phyloP scores from a whole-genome alignment of 2,797 vertebrate genomes.

The Pipistrellus nathusii region DNA sequence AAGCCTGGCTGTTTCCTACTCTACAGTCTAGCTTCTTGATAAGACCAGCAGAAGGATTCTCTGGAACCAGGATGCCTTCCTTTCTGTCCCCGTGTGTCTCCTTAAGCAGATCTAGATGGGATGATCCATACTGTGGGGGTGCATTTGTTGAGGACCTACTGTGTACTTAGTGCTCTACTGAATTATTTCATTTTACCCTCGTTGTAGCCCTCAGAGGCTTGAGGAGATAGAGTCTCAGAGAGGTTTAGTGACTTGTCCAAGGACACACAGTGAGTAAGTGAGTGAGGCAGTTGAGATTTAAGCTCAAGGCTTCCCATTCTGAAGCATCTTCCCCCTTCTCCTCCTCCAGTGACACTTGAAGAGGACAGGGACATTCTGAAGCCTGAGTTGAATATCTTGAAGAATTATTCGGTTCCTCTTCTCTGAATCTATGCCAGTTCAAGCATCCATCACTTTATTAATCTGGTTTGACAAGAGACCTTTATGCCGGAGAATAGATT shows the following conservation, averaged over 20 bases:
- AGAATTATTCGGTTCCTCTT: neutral
- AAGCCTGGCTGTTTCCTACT: neutral
- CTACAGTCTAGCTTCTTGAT: neutral
- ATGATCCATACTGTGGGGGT: fast-evolving
- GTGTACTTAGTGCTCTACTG: neutral
- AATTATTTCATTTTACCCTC: neutral
- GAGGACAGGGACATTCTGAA: neutral
- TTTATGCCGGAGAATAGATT: neutral
- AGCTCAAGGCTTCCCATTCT: neutral
- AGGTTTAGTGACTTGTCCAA: neutral
- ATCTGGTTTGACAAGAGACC: neutral
- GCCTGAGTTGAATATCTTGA: neutral
- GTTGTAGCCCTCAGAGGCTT: neutral
- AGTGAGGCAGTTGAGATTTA: neutral
- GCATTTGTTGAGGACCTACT: neutral
- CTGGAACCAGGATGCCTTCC: neutral
- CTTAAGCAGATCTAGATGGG: neutral
- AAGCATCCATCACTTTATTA: neutral
- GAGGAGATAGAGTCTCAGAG: constrained; percentile 3
- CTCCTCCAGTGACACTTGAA: neutral
- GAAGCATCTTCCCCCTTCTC: neutral
- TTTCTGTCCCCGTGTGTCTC: neutral
- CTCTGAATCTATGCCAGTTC: neutral
- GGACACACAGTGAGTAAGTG: neutral
- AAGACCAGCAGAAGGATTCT: neutral